These are phyloP conservation scores for Ashinkailepas kermadecensis DNA, from an alignment of 2,888 invertebrate species.

Conservation along the genomic window DNA sequence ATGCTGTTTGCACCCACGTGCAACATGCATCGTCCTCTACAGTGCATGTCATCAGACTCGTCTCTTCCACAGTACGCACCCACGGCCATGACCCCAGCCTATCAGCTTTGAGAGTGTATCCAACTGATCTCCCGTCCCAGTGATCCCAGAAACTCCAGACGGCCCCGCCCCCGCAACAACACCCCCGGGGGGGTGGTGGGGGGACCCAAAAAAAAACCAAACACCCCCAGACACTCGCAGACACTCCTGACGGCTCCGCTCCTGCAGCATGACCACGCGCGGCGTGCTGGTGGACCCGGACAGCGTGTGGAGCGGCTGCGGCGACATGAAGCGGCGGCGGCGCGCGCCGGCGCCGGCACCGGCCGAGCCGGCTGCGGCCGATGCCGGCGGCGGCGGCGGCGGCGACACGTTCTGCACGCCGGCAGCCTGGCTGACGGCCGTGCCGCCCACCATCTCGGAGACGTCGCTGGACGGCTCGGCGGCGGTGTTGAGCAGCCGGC, in stretches of 20 bases:
- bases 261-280: slow-evolving; percentile 34
- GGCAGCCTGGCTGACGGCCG: not conserved
- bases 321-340: slow-evolving; percentile 39
- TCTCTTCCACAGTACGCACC: too few relatives aligned
- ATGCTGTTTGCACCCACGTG: too few relatives aligned
- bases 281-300: slow-evolving; percentile 36
- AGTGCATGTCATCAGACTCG: too few relatives aligned
- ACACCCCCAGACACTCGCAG: too few relatives aligned
- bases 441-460: slow-evolving; percentile 7
- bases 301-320: slow-evolving; percentile 37
- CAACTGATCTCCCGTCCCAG: too few relatives aligned
- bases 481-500: not conserved
- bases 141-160: too few relatives aligned
- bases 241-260: slow-evolving; percentile 26
- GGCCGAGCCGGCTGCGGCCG: not conserved
- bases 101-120: too few relatives aligned
- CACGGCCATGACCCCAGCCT: too few relatives aligned
- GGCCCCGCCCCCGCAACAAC: slow-evolving; percentile 32
- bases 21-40: too few relatives aligned
- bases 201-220: too few relatives aligned
- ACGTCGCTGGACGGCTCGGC: slow-evolving; percentile 4
- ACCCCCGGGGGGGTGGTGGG: too few relatives aligned
- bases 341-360: slow-evolving; percentile 39
- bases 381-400: slow-evolving; percentile 21
- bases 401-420: not conserved